Percentiles rank a stretch among this genome's conserved stretches.
Evolutionary conservation across 2,888 invertebrate species (phyloP).

Genomic region (Nysson spinosus): DNA sequence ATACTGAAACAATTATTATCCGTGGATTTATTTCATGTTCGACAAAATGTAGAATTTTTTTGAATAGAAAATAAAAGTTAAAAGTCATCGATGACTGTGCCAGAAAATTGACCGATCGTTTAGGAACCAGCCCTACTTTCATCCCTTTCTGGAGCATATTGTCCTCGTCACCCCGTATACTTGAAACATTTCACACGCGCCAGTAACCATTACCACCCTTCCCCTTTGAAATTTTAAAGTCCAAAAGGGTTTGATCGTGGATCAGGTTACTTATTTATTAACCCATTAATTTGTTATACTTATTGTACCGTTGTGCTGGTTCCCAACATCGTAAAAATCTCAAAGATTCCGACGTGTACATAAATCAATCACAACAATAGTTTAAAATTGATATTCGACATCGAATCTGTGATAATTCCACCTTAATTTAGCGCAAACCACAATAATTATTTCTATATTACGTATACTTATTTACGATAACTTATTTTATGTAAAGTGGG

Average conservation of each 20-base stretch:
- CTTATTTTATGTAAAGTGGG: too few relatives aligned
- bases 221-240: conserved; percentile 68
- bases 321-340: too few relatives aligned
- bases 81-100: conserved; percentile 11
- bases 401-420: too few relatives aligned
- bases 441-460: too few relatives aligned
- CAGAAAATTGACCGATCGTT: conserved; percentile 41
- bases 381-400: too few relatives aligned
- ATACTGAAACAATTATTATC: too few relatives aligned
- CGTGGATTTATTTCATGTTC: too few relatives aligned
- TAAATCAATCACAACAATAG: too few relatives aligned
- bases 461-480: too few relatives aligned
- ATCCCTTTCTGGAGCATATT: conserved; percentile 48
- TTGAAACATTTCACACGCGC: conserved; percentile 58
- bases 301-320: conserved; percentile 50
- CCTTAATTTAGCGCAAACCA: too few relatives aligned
- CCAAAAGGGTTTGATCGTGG: conserved; percentile 63
- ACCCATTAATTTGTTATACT: conserved; percentile 69
- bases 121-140: conserved; percentile 16
- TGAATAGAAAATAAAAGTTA: neutral
- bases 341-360: too few relatives aligned
- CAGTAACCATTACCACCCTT: conserved; percentile 12
- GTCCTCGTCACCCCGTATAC: conserved; percentile 43
- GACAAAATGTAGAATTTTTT: too few relatives aligned
- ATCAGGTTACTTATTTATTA: conserved; percentile 74